Evolutionary conservation across 2,888 invertebrate species (phyloP), one percentile per base, ranked within the genome.

Genomic region (Ormyrus thymus): DNA sequence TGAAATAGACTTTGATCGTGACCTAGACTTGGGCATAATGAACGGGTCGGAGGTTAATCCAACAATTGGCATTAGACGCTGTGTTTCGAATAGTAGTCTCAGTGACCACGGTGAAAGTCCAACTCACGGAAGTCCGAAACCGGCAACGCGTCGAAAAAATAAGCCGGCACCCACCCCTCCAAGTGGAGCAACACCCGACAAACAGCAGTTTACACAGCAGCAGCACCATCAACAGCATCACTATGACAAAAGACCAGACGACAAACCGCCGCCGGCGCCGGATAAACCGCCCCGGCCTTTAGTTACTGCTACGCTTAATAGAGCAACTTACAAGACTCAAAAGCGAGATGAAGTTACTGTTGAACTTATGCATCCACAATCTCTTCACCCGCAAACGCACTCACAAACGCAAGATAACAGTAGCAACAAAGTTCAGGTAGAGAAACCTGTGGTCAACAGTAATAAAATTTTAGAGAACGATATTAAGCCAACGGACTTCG

Each of bases 131-230:
- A 96, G 96, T 90, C 96, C 95, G 15, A 94, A 94, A 84, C 94
- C 94, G 8, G 92, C 93, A 68, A 90, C 93, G 83, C 91, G 96
- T 78, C 92, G 95, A 85, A 95, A 95, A 90, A 94, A 95, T 84
- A 96, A 96, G 87, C 94, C 95, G 6, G 95, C 95, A 0, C 95
- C 95, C 4, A 93, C 93, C 11, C 95, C 95, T 55, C 94, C 94
- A 6, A 92, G 92, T 83, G 84, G 89, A 29, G 86, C 87, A 11
- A 91, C 91, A 58, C 88, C 89, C 2, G 88, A 89, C 62, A 90
- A 89, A 73, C 88, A 89, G 29, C 29, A 29, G 66, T 84, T 85
- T 46, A 50, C 10, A 0, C 78, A 66, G 1, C 55, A 71, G 5
- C 48, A 69, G 15, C 48, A 43, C 0, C 76, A 62, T 4, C 11